Evolutionary conservation across 2,888 invertebrate species (phyloP), one percentile per base, ranked within the genome.

Genomic region (Parelbella ahira): DNA sequence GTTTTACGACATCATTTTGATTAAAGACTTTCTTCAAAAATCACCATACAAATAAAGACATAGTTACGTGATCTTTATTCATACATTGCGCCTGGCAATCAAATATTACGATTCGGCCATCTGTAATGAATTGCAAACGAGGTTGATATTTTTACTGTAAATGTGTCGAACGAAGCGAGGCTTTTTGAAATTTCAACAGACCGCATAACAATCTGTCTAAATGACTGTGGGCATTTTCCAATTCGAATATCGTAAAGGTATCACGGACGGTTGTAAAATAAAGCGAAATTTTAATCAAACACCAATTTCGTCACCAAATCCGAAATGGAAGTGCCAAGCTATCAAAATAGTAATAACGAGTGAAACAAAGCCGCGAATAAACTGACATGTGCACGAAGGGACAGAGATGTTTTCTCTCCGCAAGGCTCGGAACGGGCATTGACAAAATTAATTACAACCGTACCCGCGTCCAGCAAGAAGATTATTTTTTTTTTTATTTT

Each of bases 291-390:
- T 37, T 39, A 42, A 49, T 45, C 48, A 47, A 46, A 49, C 49
- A 37, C 37, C 47, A 48, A 50, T 47, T 56, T 48, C 29, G 47
- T 45, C 42, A 44, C 44, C n/a, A 45, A 37, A 42, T 10, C 19
- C 44, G 30, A 48, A 45, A 51, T 51, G 51, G 49, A 51, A 59
- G 55, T 48, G 50, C 44, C 50, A 48, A 44, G 44, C 51, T 41
- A 50, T 55, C 46, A 53, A 51, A 54, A 51, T 48, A 46, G 44
- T 38, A 39, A 34, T 33, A 37, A n/a, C n/a, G 32, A 15, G 27
- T 11, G 41, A 19, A 48, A 44, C 19, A 29, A 34, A n/a, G n/a
- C n/a, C n/a, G n/a, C n/a, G 33, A 53, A 43, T 48, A 45, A 50
- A 53, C 49, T 44, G 32, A 33, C 30, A 10, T 5, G 9, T 5